phyloP scores from a whole-genome alignment of 2,888 invertebrate genomes.

The Punctoribates punctum region DNA sequence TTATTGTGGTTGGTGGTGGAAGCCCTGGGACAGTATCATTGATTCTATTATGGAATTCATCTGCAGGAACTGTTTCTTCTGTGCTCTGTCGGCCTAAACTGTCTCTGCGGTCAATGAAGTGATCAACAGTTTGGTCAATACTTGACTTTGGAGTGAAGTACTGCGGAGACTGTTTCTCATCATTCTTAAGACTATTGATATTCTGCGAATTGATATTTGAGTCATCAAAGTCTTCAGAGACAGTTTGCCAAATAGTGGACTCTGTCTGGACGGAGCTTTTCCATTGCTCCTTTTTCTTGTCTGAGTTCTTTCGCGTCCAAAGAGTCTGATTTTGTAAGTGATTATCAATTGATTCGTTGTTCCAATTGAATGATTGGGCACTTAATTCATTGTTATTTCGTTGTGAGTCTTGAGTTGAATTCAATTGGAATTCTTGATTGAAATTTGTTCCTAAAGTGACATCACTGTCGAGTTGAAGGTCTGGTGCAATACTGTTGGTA shows the following conservation, averaged over 20 bases:
- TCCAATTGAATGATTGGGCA: constrained; percentile 12
- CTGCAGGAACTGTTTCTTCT: constrained; percentile 16
- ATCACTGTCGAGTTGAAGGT: constrained; percentile 38
- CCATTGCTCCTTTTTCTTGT: constrained; percentile 42
- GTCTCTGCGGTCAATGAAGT: neutral
- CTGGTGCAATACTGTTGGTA: constrained; percentile 38
- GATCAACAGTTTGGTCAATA: constrained; percentile 33
- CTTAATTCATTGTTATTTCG: constrained; percentile 31
- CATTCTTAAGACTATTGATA: neutral
- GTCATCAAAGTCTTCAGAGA: constrained; percentile 40
- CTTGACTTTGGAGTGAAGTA: constrained; percentile 38
- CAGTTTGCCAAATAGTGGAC: constrained; percentile 41
- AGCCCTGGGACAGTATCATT: neutral
- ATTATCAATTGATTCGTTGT: constrained; percentile 28
- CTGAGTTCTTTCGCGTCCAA: constrained; percentile 23
- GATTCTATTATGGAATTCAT: constrained; percentile 9
- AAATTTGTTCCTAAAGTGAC: neutral
- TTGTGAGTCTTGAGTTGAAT: constrained; percentile 19
- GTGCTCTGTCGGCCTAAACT: constrained; percentile 29
- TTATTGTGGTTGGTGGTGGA: neutral
- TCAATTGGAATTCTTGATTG: constrained; percentile 13
- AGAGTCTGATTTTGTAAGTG: neutral
- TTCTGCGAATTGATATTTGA: no score
- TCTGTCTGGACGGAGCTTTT: constrained; percentile 33
- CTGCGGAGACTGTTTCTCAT: constrained; percentile 36